Evolutionary conservation across 2,113 vertebrate species (phyloP), one percentile per base, ranked within the genome.

Genomic region (Rhadina sibilatrix): DNA sequence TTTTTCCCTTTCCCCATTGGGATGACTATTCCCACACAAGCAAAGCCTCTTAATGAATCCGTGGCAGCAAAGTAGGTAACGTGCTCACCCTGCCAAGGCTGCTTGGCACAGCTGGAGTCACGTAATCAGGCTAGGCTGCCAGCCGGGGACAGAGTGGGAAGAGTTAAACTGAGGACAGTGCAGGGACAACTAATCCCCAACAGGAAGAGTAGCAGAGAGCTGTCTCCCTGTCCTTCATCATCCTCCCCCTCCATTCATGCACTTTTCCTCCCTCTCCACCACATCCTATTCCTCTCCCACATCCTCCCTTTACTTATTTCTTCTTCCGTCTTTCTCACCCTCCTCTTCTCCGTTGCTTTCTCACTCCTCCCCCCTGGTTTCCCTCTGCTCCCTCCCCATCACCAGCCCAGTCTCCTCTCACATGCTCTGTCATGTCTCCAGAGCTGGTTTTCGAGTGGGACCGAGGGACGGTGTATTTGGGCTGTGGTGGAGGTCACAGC

Each of bases 31-130:
- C 96, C 89, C 96, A 96, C 95, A 94, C 57, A 83, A 96, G 94
- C 94, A 97, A 97, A 98, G 95, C 97, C 96, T 95, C 96, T 97
- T 97, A 97, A 98, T 97, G 97, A 97, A 97, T 97, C 97, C 1
- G 74, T 96, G 94, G 82, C 92, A 95, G 94, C 88, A 94, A 96
- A 97, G 87, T 71, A 97, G 97, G 95, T 97, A 97, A 95, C 35
- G 15, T 21, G 30, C 79, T 96, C 19, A 2, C 88, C 71, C 88
- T 95, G 95, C 96, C 96, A 97, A 97, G 97, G 95, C 95, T 93
- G 92, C 87, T 96, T 97, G 97, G 95, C 97, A 94, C 87, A 91
- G 95, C 93, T 94, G 81, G 86, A 97, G 95, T 97, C 97, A 97
- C 93, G 83, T 96, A 95, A 96, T 93, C 87, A 18, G 86, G 80